Evolutionary conservation across 2,113 vertebrate species (phyloP), one percentile per base, ranked within the genome.

Genomic region (Semnopithecus entellus): DNA sequence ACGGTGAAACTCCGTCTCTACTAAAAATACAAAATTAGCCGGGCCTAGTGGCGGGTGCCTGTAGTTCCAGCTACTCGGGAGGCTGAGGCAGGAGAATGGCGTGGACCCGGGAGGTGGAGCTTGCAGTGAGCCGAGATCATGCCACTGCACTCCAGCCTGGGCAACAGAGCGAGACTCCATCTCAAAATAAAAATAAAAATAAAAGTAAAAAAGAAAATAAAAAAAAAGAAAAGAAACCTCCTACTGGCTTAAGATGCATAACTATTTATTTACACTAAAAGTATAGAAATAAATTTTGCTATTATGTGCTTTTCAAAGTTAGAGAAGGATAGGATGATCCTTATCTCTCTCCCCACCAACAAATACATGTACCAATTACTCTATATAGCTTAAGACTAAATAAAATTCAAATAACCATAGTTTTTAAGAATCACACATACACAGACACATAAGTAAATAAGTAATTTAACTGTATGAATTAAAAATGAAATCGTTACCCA

Each of bases 391-490:
- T 30, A 70, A 45, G 5, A 16, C 59, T 92, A 27, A 73, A 59
- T 81, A 80, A 52, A 30, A 88, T 75, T 90, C 57, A 95, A 85
- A 88, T 92, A 93, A 80, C 55, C 68, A 55, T 52, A 94, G 27
- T 20, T 66, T 93, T 72, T 92, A 83, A 83, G 57, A 14, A 70
- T 84, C 35, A 88, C n/a, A 2, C 32, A 61, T 97, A 81, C 25
- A 66, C 7, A 91, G 35, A 88, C 4, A 64, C 6, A 68, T 48
- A 93, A 48, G 35, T 75, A 95, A 97, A 91, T 92, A 87, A 95
- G 91, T 55, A 84, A 64, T 94, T 88, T 78, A 85, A 93, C 81
- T 88, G 30, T 91, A 61, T 93, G 70, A 92, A 88, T 10, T 81
- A 20, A 90, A 94, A 92, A 81, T 23, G 61, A 93, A 96, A 55